Conservation (phyloP, 2,113 vertebrate genomes). For the Seriola quinqueradiata region DNA sequence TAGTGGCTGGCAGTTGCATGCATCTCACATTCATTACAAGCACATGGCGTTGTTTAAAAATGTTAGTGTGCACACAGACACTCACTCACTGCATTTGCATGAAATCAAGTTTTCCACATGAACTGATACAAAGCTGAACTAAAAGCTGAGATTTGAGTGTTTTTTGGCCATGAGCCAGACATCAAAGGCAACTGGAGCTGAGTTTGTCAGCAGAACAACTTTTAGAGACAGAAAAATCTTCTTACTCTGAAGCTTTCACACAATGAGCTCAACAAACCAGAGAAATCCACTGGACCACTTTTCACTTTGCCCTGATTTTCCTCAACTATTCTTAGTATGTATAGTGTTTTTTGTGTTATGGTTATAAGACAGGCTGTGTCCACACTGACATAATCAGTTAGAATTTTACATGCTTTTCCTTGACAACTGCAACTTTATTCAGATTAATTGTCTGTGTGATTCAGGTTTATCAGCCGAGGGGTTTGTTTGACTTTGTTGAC, state of each 20-base stretch:
- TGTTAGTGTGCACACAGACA: no score
- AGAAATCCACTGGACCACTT: neutral
- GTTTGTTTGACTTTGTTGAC: neutral
- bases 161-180: neutral
- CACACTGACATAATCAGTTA: neutral
- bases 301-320: neutral
- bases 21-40: neutral
- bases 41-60: no score
- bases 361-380: neutral
- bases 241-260: neutral
- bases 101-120: no score
- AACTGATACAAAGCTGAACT: neutral
- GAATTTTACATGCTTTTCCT: neutral
- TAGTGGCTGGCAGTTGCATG: neutral
- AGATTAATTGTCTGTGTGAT: neutral
- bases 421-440: neutral
- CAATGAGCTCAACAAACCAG: neutral
- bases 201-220: slow-evolving; percentile 27
- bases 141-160: neutral
- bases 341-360: neutral
- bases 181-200: slow-evolving; percentile 13
- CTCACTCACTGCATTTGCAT: no score
- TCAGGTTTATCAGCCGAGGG: neutral
- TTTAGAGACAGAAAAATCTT: neutral
- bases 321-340: no score